A percentile compares a stretch with the other conserved stretches of the same genome.
Conservation (phyloP, 2,113 vertebrate genomes). For the Aythya baeri region DNA sequence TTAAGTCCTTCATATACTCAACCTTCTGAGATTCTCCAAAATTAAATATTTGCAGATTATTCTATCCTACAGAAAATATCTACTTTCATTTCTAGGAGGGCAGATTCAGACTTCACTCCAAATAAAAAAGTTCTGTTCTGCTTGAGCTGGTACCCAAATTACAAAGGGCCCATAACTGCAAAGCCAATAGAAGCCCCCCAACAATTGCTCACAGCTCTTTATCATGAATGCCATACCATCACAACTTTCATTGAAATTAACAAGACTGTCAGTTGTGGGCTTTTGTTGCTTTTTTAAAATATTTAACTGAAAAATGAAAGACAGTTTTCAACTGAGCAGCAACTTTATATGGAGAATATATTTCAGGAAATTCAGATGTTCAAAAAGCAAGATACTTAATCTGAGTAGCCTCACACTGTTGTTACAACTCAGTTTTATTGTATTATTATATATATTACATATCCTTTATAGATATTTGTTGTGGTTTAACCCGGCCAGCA, state of each 20-base stretch:
- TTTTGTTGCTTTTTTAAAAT: not conserved
- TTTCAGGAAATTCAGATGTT: not conserved
- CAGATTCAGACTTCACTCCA: not conserved
- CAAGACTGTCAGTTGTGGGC: not conserved
- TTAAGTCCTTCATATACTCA: not conserved
- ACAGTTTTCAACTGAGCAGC: not conserved
- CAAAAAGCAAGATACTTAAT: not conserved
- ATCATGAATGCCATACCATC: not conserved
- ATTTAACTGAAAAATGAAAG: not conserved
- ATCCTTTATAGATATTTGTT: too few species aligned
- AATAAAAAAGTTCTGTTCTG: not conserved
- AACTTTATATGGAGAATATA: not conserved
- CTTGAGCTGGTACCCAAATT: slow-evolving; percentile 6
- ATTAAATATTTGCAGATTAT: not conserved
- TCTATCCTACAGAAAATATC: not conserved
- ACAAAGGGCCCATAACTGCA: not conserved
- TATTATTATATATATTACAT: too few species aligned
- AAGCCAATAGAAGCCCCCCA: not conserved
- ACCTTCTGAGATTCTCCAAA: not conserved
- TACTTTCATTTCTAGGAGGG: not conserved
- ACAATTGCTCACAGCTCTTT: not conserved
- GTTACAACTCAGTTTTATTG: not conserved
- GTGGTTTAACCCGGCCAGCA: too few species aligned
- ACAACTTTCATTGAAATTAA: not conserved
- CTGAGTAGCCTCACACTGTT: not conserved